Percentiles rank a stretch among this genome's conserved stretches.
These are phyloP conservation scores for Nematolebias whitei DNA, from an alignment of 2,113 vertebrate species.

Conservation along the genomic window DNA sequence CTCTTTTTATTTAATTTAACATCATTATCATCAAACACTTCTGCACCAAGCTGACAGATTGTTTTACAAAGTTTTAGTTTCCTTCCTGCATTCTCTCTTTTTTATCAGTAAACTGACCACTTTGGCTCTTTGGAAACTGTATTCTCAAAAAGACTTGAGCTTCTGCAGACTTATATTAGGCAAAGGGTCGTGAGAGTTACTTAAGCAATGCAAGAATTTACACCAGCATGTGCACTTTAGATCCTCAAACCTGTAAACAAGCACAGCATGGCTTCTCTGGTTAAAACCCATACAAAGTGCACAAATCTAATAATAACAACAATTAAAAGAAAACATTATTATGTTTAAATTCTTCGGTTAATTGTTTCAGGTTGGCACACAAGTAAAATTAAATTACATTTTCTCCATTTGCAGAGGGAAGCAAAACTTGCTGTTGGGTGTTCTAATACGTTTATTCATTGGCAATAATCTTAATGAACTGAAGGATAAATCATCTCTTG, in stretches of 20 bases:
- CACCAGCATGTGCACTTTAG: not conserved
- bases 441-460: constrained; percentile 72
- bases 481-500: constrained; percentile 70
- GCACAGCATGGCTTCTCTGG: not conserved
- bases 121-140: not conserved
- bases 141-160: not conserved
- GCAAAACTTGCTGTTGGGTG: constrained; percentile 46
- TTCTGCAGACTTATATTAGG: too few species aligned
- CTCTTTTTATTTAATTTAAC: not conserved
- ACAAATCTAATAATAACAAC: too few species aligned
- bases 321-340: not conserved
- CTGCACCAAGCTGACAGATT: not conserved
- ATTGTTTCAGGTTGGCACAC: constrained; percentile 35
- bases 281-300: constrained; percentile 2
- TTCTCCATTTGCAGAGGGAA: constrained; percentile 22
- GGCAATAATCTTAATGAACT: constrained; percentile 77
- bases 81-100: not conserved
- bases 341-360: constrained; percentile 28
- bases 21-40: not conserved
- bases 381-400: constrained; percentile 63
- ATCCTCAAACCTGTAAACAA: not conserved
- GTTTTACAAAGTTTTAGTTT: not conserved
- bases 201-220: too few species aligned
- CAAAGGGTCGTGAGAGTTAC: not conserved
- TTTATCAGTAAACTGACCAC: not conserved